Percentiles rank a stretch among this genome's conserved stretches.
Conservation (phyloP, 35 echinoderm and acorn worm species). For the Antedon bifida region DNA sequence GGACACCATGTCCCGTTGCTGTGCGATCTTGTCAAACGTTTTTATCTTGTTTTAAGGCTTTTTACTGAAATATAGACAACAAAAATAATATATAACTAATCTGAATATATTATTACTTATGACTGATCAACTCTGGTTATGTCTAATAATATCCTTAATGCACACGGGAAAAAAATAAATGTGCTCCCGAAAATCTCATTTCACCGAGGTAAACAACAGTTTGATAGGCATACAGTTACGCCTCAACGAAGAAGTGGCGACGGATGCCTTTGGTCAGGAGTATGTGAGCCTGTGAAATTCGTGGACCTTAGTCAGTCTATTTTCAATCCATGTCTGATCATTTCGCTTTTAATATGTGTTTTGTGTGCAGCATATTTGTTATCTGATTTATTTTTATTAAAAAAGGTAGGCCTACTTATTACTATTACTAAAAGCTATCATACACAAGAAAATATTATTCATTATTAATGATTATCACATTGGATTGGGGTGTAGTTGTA, state of each 20-base stretch:
- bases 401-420: too few relatives aligned
- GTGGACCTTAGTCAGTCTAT: background rate
- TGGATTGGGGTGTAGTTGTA: too few relatives aligned
- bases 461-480: too few relatives aligned
- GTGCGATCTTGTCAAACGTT: too few relatives aligned
- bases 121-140: background rate
- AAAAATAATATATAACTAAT: background rate
- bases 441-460: too few relatives aligned
- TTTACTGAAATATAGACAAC: too few relatives aligned
- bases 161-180: background rate
- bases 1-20: background rate
- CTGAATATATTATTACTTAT: background rate
- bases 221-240: background rate
- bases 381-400: too few relatives aligned
- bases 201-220: background rate
- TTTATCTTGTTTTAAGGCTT: too few relatives aligned
- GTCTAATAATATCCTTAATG: background rate
- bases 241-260: background rate
- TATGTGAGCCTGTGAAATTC: background rate
- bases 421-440: too few relatives aligned
- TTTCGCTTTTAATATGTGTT: background rate
- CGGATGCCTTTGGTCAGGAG: background rate
- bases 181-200: background rate
- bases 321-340: background rate
- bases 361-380: background rate